Base-by-base conservation (phyloP, 2,797 vertebrate genomes). In the Acipenser ruthenus region DNA sequence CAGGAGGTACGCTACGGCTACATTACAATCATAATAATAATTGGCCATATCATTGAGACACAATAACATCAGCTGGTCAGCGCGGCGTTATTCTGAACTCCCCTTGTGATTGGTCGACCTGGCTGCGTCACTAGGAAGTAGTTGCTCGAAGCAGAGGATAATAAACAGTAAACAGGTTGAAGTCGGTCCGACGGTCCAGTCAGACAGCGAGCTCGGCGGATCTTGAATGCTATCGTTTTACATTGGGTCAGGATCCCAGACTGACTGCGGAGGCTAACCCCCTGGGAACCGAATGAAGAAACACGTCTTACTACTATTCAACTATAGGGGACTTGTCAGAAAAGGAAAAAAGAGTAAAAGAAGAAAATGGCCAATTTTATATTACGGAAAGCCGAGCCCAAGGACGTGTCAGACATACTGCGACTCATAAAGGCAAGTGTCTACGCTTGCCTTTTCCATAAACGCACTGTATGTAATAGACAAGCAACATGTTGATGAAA, bases 241-340 rank as follows among this genome's bases (percentile, higher is more conserved):
- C n/a, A 23, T n/a, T 60, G 70, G 78, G 86, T 82, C 83, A 89
- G 85, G 88, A 80, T 88, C 82, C 79, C 83, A 77, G 84, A 86
- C 87, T 89, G 88, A 87, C 89, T 89, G 77, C 80, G 78, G 86
- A 88, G 82, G 87, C 81, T 83, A 74, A 85, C 86, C 92, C 92
- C 91, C 91, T 90, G 87, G 89, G 90, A 88, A 82, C 87, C 94
- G 93, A 85, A 98, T 97, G 96, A 96, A 91, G 94, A 98, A 97
- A 85, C 93, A 91, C 82, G 83, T 97, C 81, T 88, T 97, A 83
- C 91, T 95, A 80, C 86, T 91, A 70, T 97, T 96, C 86, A 94
- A 92, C 78, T 96, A 95, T 78, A 90, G 93, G 91, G 94, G 93
- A 88, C 77, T 95, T 66, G 86, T 94, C 70, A 89, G 93, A 65